These are phyloP conservation scores for Macrophya alboannulata DNA, from an alignment of 2,888 invertebrate genomes.

Conservation along the genomic window DNA sequence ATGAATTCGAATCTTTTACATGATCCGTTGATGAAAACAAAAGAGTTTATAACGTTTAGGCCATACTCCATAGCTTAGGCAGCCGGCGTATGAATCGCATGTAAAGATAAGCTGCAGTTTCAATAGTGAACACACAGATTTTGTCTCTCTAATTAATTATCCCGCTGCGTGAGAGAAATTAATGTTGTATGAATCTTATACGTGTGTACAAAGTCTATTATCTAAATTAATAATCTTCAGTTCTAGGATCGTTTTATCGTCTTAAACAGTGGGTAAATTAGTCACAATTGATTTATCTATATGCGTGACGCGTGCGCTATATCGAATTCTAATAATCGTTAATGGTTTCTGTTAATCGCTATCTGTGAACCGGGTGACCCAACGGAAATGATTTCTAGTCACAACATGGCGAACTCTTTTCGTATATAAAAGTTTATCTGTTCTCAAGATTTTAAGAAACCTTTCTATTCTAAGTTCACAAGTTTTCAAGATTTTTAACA, in stretches of 20 bases:
- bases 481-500: not conserved
- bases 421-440: not conserved
- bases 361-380: not conserved
- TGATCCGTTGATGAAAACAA: not conserved
- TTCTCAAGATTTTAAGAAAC: not conserved
- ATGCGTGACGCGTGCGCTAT: constrained; percentile 39
- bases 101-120: not conserved
- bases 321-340: constrained; percentile 34
- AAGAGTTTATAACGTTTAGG: not conserved
- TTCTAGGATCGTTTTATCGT: constrained; percentile 28
- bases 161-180: constrained; percentile 6
- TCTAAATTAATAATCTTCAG: constrained; percentile 15
- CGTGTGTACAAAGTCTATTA: not conserved
- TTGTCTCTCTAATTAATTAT: not conserved
- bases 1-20: not conserved
- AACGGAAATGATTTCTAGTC: not conserved
- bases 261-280: constrained; percentile 26
- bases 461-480: not conserved
- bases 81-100: not conserved
- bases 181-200: not conserved
- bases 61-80: too few species aligned
- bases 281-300: constrained; percentile 17
- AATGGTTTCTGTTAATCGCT: constrained; percentile 14
- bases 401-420: not conserved
- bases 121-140: not conserved